These are phyloP conservation scores for Ectobius pallidus DNA, from an alignment of 2,888 invertebrate genomes.

Conservation along the genomic window DNA sequence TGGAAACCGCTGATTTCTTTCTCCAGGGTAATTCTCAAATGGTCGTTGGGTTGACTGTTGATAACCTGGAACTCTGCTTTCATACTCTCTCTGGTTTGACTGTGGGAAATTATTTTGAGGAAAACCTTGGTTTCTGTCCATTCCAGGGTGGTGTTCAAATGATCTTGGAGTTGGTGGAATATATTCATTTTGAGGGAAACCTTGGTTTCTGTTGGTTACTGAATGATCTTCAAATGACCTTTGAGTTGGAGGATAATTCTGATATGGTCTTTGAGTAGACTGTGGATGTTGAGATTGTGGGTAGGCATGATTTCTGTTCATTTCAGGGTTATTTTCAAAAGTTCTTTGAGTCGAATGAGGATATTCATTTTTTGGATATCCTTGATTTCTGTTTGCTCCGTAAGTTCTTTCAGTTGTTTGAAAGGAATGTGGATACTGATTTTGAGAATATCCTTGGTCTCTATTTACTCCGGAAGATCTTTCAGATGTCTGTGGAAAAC, in stretches of 20 bases:
- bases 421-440: too few relatives aligned
- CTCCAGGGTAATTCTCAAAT: too few relatives aligned
- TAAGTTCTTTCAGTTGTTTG: too few relatives aligned
- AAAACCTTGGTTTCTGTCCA: background rate
- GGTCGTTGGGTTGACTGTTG: background rate
- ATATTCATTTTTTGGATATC: too few relatives aligned
- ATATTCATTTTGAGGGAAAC: background rate
- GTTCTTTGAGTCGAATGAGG: background rate
- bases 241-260: background rate
- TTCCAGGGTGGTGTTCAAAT: background rate
- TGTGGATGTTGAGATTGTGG: background rate
- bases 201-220: background rate
- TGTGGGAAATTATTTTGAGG: background rate
- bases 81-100: too few relatives aligned
- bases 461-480: too few relatives aligned
- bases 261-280: background rate
- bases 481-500: too few relatives aligned
- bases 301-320: background rate
- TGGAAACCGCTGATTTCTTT: too few relatives aligned
- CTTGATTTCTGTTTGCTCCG: too few relatives aligned
- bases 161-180: too few relatives aligned
- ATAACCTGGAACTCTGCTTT: too few relatives aligned
- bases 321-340: background rate
- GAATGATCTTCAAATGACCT: background rate
- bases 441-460: too few relatives aligned